Percentiles rank a stretch among this genome's conserved stretches.
Conservation (phyloP, 2,888 invertebrate genomes). For the Himalopsyche kuldschensis region DNA sequence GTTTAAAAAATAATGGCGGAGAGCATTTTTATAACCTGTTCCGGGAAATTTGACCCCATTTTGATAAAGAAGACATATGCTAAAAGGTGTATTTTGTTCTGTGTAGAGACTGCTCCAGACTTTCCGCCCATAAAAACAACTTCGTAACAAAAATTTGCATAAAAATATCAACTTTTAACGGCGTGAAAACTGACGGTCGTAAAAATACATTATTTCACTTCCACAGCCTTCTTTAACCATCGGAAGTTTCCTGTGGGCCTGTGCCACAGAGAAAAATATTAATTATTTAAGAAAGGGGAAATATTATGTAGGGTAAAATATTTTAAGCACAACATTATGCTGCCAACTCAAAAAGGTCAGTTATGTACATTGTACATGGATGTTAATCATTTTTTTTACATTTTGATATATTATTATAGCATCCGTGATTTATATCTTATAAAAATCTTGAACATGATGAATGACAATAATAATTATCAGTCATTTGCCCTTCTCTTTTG, state of each 20-base stretch:
- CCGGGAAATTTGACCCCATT: not conserved
- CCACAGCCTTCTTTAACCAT: not conserved
- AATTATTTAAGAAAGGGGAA: not conserved
- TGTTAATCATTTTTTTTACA: too few relatives aligned
- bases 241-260: not conserved
- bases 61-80: conserved; percentile 1
- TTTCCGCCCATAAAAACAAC: conserved; percentile 19
- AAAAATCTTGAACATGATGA: too few relatives aligned
- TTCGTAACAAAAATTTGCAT: conserved; percentile 22
- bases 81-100: not conserved
- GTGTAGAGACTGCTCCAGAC: not conserved
- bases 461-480: too few relatives aligned
- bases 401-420: too few relatives aligned
- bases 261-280: not conserved
- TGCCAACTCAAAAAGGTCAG: not conserved
- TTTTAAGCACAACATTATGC: not conserved
- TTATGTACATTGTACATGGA: not conserved
- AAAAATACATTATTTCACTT: conserved; percentile 21
- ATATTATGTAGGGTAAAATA: not conserved
- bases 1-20: not conserved
- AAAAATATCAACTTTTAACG: conserved; percentile 28
- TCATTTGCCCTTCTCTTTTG: too few relatives aligned
- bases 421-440: too few relatives aligned
- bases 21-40: not conserved
- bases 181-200: conserved; percentile 24